These are phyloP conservation scores for Lathamus discolor DNA, from an alignment of 2,113 vertebrate genomes.

Conservation along the genomic window DNA sequence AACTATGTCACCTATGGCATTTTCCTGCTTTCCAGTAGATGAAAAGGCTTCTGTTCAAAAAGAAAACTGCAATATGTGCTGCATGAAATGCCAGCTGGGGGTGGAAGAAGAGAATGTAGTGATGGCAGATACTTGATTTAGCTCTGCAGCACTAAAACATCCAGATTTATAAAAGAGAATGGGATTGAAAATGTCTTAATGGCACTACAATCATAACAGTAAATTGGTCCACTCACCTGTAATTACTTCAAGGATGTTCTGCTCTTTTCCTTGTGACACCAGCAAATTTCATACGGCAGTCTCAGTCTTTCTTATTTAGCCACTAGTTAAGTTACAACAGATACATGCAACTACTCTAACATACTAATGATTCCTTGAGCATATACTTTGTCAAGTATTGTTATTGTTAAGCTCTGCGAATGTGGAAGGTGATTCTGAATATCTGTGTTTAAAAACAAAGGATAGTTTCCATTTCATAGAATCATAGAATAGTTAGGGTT, in stretches of 20 bases:
- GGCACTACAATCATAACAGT: not conserved
- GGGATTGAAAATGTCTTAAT: not conserved
- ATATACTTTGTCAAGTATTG: not conserved
- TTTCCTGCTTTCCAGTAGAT: slow-evolving; percentile 59
- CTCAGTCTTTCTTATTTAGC: not conserved
- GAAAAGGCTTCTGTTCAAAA: slow-evolving; percentile 56
- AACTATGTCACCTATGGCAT: slow-evolving; percentile 62
- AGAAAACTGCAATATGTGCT: slow-evolving; percentile 64
- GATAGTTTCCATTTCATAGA: not conserved
- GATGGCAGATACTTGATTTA: slow-evolving; percentile 62
- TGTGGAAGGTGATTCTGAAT: not conserved
- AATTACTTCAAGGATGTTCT: not conserved
- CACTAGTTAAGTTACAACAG: not conserved
- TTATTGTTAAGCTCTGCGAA: not conserved
- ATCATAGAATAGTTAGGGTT: no score
- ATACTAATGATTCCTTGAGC: not conserved
- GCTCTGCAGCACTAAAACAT: slow-evolving; percentile 55
- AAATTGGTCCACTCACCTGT: not conserved
- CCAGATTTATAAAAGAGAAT: slow-evolving; percentile 6
- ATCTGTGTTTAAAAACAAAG: not conserved
- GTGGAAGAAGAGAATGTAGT: slow-evolving; percentile 23
- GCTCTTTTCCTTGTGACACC: not conserved
- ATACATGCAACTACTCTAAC: not conserved
- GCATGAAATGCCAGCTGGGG: slow-evolving; percentile 65
- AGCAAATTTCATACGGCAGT: not conserved